Conservation (phyloP, 2,113 vertebrate genomes). For the Chaetodon auriga region DNA sequence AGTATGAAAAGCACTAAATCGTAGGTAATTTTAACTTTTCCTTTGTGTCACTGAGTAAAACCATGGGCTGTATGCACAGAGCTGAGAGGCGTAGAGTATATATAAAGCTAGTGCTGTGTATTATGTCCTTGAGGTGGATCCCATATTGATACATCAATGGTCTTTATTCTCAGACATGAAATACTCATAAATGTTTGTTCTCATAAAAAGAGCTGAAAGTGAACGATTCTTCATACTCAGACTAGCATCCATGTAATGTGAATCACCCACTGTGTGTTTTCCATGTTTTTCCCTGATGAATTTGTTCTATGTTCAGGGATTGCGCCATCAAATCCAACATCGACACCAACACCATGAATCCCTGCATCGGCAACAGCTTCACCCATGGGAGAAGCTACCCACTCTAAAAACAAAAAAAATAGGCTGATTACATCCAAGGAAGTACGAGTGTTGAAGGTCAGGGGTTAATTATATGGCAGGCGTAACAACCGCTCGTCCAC, state of each 20-base stretch:
- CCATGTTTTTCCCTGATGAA: not conserved
- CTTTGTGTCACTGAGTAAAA: not conserved
- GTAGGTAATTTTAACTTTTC: not conserved
- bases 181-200: not conserved
- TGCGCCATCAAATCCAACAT: constrained; percentile 28
- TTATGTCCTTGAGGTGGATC: not conserved
- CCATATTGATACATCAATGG: not conserved
- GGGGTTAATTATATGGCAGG: constrained; percentile 64
- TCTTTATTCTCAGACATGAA: constrained; percentile 3
- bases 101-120: not conserved
- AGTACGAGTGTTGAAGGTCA: constrained; percentile 41
- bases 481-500: constrained; percentile 47
- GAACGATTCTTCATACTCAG: constrained; percentile 22
- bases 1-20: not conserved
- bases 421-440: constrained; percentile 44
- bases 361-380: constrained; percentile 14
- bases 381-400: constrained; percentile 19
- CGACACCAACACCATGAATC: constrained; percentile 29
- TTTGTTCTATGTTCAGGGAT: constrained; percentile 5
- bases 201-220: constrained; percentile 3
- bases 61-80: not conserved
- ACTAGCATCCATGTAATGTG: not conserved
- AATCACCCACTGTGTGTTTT: constrained; percentile 24
- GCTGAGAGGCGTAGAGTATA: not conserved
- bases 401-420: not conserved